Evolutionary conservation across 2,797 vertebrate genomes (phyloP).

Genomic region (Phataginus tricuspis): DNA sequence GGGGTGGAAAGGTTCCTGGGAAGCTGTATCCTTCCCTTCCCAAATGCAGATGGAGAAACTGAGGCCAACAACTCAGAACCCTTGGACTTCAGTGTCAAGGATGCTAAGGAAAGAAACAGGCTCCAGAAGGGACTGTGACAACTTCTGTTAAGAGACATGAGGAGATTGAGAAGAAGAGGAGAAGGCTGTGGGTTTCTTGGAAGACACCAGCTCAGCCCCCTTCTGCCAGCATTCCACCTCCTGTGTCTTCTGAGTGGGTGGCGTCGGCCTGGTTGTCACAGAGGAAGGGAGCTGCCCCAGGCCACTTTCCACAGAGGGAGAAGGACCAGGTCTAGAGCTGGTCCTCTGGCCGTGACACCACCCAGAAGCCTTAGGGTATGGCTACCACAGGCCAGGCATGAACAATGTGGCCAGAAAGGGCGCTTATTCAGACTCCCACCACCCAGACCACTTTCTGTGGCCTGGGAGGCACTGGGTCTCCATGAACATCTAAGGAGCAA

Average conservation of each 20-base stretch:
- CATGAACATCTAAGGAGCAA: not conserved
- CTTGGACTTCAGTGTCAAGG: not conserved
- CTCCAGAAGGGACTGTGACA: not conserved
- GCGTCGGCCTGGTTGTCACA: not conserved
- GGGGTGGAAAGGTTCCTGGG: not conserved
- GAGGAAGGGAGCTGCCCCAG: not conserved
- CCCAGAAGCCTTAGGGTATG: rapidly evolving
- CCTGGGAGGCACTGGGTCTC: not conserved
- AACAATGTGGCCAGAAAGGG: rapidly evolving
- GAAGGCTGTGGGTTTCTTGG: not conserved
- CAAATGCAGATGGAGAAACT: not conserved
- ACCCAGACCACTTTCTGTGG: not conserved
- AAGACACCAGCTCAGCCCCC: not conserved
- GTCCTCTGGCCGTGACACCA: too few relatives aligned
- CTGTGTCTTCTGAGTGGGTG: rapidly evolving
- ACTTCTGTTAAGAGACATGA: not conserved
- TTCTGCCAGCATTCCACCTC: rapidly evolving
- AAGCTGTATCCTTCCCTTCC: too few relatives aligned
- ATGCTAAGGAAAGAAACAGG: not conserved
- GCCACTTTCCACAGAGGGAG: not conserved
- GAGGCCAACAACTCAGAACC: not conserved
- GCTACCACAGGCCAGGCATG: not conserved
- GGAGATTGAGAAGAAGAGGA: not conserved
- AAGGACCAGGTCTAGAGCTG: not conserved
- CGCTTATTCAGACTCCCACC: not conserved